A percentile compares a stretch with the other conserved stretches of the same genome.
These are phyloP conservation scores for Mamestra brassicae DNA, from an alignment of 2,888 invertebrate genomes.

Conservation along the genomic window DNA sequence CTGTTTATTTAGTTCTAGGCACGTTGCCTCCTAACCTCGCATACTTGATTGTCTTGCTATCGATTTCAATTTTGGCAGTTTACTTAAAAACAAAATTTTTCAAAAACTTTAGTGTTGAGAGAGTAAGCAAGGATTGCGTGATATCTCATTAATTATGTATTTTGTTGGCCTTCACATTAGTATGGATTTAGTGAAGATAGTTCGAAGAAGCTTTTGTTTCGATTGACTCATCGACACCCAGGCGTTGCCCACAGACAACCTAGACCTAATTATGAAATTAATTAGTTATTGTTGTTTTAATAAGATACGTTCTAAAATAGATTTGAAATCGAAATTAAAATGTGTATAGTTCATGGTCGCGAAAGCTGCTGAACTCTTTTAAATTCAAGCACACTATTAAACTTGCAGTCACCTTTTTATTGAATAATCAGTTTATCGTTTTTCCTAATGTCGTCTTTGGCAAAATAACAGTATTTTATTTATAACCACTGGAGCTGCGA, in stretches of 20 bases:
- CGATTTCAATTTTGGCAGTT: background rate
- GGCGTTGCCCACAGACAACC: constrained; percentile 53
- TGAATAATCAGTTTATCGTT: background rate
- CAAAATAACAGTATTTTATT: background rate
- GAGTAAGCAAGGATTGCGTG: constrained; percentile 44
- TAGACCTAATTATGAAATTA: constrained; percentile 57
- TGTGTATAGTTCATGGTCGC: constrained; percentile 7
- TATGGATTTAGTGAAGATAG: constrained; percentile 47
- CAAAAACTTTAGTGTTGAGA: constrained; percentile 20
- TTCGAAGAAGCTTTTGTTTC: constrained; percentile 53
- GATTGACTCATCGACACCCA: constrained; percentile 63
- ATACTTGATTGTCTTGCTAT: constrained; percentile 10
- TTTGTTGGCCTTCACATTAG: constrained; percentile 52
- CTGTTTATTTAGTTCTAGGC: constrained; percentile 18
- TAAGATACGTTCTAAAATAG: constrained; percentile 34
- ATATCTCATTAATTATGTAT: constrained; percentile 53
- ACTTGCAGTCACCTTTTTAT: background rate
- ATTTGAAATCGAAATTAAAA: constrained; percentile 22
- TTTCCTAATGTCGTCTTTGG: background rate
- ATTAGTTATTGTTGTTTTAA: constrained; percentile 49
- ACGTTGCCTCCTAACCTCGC: background rate
- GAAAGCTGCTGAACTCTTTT: background rate
- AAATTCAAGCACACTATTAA: background rate
- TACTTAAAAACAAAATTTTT: constrained; percentile 7
- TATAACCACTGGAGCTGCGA: background rate